Conservation (phyloP, 37 sponge, comb jelly and placozoan genomes). For the Petrosia ficiformis region DNA sequence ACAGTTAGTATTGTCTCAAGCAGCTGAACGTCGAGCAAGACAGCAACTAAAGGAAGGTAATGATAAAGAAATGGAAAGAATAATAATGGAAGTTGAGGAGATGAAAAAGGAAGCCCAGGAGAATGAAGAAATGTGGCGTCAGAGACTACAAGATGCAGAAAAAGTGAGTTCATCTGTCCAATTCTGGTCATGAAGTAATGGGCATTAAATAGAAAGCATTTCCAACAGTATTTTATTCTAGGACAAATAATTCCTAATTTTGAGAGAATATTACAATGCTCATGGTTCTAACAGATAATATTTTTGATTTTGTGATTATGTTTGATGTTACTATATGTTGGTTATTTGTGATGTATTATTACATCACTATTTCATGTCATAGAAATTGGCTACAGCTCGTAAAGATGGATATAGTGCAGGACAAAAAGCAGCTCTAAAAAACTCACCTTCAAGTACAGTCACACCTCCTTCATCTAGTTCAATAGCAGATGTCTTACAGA, state of each 20-base stretch:
- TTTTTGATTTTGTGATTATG: no score
- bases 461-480: no score
- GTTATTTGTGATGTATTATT: no score
- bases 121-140: neutral
- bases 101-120: neutral
- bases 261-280: no score
- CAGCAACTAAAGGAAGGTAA: slow-evolving; percentile 10
- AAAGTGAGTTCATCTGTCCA: neutral
- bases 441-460: no score
- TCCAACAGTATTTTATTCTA: no score
- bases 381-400: neutral
- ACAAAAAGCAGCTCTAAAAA: neutral
- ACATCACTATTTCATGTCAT: neutral
- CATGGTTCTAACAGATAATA: no score
- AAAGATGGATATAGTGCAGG: neutral
- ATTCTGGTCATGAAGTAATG: neutral
- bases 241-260: no score
- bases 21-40: slow-evolving; percentile 9
- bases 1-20: slow-evolving; percentile 11
- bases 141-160: neutral
- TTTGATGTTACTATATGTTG: no score
- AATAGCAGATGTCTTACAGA: slow-evolving; percentile 21
- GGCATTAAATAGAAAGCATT: neutral
- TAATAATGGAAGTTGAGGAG: slow-evolving; percentile 17
- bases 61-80: slow-evolving; percentile 13